Percentiles rank a stretch among this genome's conserved stretches.
These are phyloP conservation scores for Protosalanx chinensis DNA, from an alignment of 2,797 vertebrate species.

Conservation along the genomic window DNA sequence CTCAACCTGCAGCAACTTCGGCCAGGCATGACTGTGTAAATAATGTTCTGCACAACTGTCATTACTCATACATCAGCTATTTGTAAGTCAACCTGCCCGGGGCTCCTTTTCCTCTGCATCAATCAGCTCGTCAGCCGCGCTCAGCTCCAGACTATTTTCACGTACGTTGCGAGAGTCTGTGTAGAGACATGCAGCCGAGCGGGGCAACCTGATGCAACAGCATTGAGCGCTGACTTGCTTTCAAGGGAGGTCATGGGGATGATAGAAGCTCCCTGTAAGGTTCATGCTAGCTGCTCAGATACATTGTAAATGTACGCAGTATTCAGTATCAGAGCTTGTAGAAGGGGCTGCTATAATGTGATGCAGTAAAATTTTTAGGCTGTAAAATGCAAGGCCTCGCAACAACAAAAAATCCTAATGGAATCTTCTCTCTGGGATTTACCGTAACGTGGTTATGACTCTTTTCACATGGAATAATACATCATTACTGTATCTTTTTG, in stretches of 20 bases:
- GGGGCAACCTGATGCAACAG: conserved; percentile 28
- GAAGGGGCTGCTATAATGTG: neutral
- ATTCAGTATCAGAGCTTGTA: no score
- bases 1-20: conserved; percentile 48
- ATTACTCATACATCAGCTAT: conserved; percentile 73
- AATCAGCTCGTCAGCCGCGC: conserved; percentile 42
- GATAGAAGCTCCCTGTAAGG: neutral
- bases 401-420: conserved; percentile 4
- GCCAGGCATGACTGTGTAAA: conserved; percentile 52
- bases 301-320: neutral
- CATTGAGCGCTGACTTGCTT: conserved; percentile 36
- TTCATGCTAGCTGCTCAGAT: neutral
- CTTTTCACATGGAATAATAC: conserved; percentile 19
- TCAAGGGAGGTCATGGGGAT: conserved; percentile 50
- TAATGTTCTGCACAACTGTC: conserved; percentile 59
- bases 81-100: conserved; percentile 57
- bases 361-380: neutral
- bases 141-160: conserved; percentile 36
- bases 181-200: conserved; percentile 54
- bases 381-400: neutral
- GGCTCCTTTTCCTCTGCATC: conserved; percentile 52
- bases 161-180: conserved; percentile 48
- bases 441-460: conserved; percentile 14
- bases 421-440: conserved; percentile 27
- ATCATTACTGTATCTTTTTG: conserved; percentile 34